These are phyloP conservation scores for Pyrrhosoma nymphula DNA, from an alignment of 2,888 invertebrate species.

Conservation along the genomic window DNA sequence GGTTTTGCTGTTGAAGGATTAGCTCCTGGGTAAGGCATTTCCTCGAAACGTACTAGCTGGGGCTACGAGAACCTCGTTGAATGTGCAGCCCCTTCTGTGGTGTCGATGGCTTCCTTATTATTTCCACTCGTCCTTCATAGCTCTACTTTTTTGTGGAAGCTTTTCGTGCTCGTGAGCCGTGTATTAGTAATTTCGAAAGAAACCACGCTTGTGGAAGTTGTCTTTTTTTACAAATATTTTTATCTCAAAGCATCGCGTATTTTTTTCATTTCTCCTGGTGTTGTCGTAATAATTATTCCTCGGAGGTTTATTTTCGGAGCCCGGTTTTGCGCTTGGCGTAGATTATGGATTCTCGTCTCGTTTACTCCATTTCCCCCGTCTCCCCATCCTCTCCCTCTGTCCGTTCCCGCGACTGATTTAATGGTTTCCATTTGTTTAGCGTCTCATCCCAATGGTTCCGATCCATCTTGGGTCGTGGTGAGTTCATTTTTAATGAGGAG, in stretches of 20 bases:
- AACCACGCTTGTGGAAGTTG: neutral
- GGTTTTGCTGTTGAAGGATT: neutral
- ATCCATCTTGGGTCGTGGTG: neutral
- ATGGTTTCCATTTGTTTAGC: constrained; percentile 16
- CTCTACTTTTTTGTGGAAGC: neutral
- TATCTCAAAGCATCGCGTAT: neutral
- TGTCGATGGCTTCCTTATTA: neutral
- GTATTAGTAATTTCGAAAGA: neutral
- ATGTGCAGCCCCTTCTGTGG: neutral
- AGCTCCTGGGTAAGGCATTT: neutral
- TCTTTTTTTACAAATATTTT: neutral
- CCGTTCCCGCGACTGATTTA: neutral
- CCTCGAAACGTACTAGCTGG: neutral
- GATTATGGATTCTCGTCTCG: neutral
- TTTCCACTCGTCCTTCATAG: neutral
- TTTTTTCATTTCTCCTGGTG: neutral
- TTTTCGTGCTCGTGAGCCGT: neutral
- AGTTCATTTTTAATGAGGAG: neutral
- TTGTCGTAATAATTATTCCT: neutral
- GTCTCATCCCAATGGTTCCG: constrained; percentile 27
- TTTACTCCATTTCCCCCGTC: neutral
- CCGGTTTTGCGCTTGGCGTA: neutral
- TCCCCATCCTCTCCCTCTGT: neutral
- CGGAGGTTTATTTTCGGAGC: neutral
- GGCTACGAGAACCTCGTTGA: neutral